These are phyloP conservation scores for Simalia tracyae DNA, from an alignment of 2,797 vertebrate species.

Conservation along the genomic window DNA sequence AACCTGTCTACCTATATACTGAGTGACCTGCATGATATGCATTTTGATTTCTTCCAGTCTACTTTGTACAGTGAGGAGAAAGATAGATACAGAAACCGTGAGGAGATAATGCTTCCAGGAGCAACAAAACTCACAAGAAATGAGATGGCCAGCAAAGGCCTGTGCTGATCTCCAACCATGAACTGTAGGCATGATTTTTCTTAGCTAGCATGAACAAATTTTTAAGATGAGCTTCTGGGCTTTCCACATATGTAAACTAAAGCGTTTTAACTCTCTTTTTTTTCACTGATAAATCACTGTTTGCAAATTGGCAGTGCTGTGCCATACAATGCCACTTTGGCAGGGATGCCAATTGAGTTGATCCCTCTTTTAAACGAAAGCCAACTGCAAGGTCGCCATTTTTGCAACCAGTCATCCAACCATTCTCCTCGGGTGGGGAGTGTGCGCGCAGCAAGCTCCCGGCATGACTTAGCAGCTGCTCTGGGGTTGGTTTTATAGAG, in stretches of 20 bases:
- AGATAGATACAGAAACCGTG: background rate
- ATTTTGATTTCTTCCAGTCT: slow-evolving; percentile 2
- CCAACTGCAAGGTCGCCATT: background rate
- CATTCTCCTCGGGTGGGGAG: background rate
- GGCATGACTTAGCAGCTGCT: background rate
- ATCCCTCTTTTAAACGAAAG: background rate
- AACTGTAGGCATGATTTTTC: background rate
- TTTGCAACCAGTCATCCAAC: background rate
- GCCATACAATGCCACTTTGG: background rate
- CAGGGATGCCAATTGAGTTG: too few species aligned
- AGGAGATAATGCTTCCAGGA: background rate
- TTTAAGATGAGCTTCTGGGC: background rate
- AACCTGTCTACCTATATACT: slow-evolving; percentile 7
- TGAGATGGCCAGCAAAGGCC: background rate
- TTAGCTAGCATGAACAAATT: background rate
- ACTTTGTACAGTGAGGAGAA: background rate
- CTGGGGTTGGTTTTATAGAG: background rate
- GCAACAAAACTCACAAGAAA: background rate
- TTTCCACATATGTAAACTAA: background rate
- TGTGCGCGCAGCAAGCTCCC: background rate
- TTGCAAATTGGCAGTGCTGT: background rate
- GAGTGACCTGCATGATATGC: slow-evolving; percentile 1
- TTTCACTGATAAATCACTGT: background rate
- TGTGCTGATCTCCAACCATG: background rate
- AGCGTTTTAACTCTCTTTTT: background rate